Evolutionary conservation across 2,113 vertebrate genomes (phyloP), one percentile per base, ranked within the genome.

Genomic region (Brachypodius melanocephalos): DNA sequence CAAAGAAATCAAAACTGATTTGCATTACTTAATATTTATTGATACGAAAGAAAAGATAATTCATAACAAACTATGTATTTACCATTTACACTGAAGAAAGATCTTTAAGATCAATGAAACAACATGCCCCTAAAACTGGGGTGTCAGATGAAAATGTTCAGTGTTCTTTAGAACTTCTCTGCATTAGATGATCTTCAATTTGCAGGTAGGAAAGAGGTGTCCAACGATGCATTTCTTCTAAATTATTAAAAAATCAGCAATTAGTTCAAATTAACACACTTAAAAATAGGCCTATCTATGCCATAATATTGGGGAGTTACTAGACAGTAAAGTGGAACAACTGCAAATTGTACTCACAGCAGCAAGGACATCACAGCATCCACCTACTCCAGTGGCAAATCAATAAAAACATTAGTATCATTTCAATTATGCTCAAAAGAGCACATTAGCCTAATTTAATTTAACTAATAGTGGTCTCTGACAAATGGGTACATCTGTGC

Each of bases 21-120:
- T 88, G 36, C 21, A 71, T 66, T 90, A 71, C 69, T 73, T 91
- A 74, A 31, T 66, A 88, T 94, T 96, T 95, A 95, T 88, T 95
- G 45, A 71, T 69, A 91, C 18, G 89, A 82, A 90, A 86, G 25
- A 63, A 76, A 85, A 83, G 75, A 34, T 6, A 46, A 58, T 32
- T 66, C 15, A 4, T 58, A 79, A 58, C 42, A 88, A 87, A 49
- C 4, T 16, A 51, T 3, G 3, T 79, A 73, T 94, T 91, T 93
- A 95, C 43, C 88, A 89, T 88, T 91, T 88, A 91, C 57, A 93
- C 6, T 7, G 6, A 31, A 88, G n/a, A 54, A 88, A 73, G 55
- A 79, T 58, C 55, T 84, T 77, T 54, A 90, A 85, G 43, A 85
- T 59, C 67, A 62, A 40, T 28, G 67, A 77, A 94, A 77, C 4